phyloP scores from a whole-genome alignment of 2,113 vertebrate species.

The Puffinus mauretanicus region DNA sequence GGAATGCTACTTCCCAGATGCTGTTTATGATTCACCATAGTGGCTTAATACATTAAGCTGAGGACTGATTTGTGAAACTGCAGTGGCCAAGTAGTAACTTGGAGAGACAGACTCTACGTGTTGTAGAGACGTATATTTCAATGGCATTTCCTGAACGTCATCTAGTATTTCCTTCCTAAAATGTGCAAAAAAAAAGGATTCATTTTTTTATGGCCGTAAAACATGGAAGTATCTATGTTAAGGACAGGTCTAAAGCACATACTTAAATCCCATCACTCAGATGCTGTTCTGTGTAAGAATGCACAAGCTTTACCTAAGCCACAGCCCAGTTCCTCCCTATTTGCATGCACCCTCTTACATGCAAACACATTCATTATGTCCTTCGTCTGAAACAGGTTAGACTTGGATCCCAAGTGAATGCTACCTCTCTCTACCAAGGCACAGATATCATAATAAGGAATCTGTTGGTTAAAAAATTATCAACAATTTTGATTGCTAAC shows the following conservation, averaged over 20 bases:
- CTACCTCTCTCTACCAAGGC: not conserved
- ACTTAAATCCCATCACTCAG: not conserved
- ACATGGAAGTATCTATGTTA: not conserved
- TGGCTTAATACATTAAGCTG: not conserved
- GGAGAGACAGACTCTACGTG: not conserved
- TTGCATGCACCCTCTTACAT: not conserved
- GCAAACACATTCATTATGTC: not conserved
- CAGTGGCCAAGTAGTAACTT: not conserved
- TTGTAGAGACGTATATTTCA: not conserved
- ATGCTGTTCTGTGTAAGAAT: not conserved
- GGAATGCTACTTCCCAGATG: not conserved
- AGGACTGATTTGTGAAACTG: not conserved
- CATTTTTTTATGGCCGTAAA: not conserved
- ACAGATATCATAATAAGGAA: not conserved
- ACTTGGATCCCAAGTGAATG: not conserved
- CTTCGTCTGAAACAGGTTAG: not conserved
- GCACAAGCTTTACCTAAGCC: not conserved
- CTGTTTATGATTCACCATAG: not conserved
- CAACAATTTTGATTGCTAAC: not conserved
- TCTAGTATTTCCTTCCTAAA: not conserved
- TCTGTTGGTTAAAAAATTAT: not conserved
- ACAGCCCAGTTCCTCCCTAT: not conserved
- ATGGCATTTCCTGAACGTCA: not conserved
- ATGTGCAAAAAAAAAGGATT: not conserved
- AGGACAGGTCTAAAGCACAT: not conserved